Base-by-base conservation (phyloP, 2,113 vertebrate genomes). In the Neotoma lepida region DNA sequence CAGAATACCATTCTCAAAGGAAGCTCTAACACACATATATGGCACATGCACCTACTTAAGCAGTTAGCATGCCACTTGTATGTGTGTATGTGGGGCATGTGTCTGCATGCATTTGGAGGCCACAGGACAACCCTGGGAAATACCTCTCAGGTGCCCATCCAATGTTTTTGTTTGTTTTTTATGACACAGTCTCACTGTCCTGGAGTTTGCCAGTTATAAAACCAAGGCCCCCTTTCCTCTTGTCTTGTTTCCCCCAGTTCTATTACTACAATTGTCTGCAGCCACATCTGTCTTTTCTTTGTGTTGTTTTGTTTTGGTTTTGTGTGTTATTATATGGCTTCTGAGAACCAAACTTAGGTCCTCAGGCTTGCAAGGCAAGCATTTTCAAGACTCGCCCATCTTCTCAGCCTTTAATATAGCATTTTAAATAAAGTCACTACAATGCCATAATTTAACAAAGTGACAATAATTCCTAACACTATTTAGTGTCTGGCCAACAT, bases 401-500 rank as follows among this genome's bases (percentile, higher is more conserved):
- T 30, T 24, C 24, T 61, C 56, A 85, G 13, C 17, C 78, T 30
- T 78, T 76, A 85, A 41, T 54, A 73, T 3, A 61, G 39, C 20
- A 8, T 68, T 88, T 94, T 96, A 89, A 74, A 93, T 80, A 91
- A 77, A 93, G 91, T 77, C 0, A 8, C 28, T 71, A 78, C 5
- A 35, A 3, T 61, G 35, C 54, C 30, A 10, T 78, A 61, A 46
- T 10, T 70, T 44, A 3, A 80, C 82, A 94, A 90, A 58, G 10
- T 41, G 61, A 64, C n/a, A 44, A 12, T 77, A 80, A 73, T 73
- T 66, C 74, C 76, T 46, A 63, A 61, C n/a, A 68, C 64, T n/a
- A 33, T 49, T 20, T 18, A 44, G 24, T 10, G 35, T n/a, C 2
- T 30, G 54, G 71, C 46, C 41, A 49, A 33, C 22, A 10, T 71